A percentile compares a stretch with the other conserved stretches of the same genome.
These are phyloP conservation scores for Delia radicum DNA, from an alignment of 1,140 invertebrate species.

Conservation along the genomic window DNA sequence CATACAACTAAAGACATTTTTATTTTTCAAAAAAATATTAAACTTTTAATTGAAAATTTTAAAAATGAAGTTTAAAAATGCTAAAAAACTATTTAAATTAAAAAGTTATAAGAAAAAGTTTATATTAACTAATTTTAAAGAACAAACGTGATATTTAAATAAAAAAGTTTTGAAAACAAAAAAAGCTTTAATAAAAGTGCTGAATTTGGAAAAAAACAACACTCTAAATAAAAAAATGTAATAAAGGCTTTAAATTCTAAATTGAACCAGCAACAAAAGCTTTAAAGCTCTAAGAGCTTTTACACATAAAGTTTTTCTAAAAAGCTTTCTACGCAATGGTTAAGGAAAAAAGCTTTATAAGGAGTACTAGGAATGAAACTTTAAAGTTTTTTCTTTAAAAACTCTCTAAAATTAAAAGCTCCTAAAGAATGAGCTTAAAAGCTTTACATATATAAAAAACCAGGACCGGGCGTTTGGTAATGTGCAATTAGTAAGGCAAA, in stretches of 20 bases:
- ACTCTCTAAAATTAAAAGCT: not conserved
- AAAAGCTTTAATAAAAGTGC: not conserved
- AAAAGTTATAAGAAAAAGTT: not conserved
- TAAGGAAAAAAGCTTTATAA: not conserved
- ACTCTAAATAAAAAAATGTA: not conserved
- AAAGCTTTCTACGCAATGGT: not conserved
- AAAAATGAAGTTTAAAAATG: not conserved
- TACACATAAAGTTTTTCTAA: not conserved
- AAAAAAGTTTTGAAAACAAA: not conserved
- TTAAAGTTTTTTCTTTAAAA: not conserved
- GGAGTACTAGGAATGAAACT: no score
- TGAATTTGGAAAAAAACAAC: not conserved
- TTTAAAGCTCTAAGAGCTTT: constrained; percentile 17
- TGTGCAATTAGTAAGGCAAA: not conserved
- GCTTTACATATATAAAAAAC: not conserved
- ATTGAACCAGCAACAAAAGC: not conserved
- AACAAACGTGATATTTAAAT: constrained; percentile 9
- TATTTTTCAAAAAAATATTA: no score
- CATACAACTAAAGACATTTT: not conserved
- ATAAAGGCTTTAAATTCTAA: not conserved
- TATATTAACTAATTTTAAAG: not conserved
- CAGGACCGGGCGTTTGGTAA: constrained; percentile 15
- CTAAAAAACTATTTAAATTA: not conserved
- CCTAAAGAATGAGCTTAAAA: constrained; percentile 15
- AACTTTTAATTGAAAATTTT: not conserved